Percentiles rank a stretch among this genome's conserved stretches.
Evolutionary conservation across 1,140 invertebrate species (phyloP).

Genomic region (Mycetomoellerius zeteki): DNA sequence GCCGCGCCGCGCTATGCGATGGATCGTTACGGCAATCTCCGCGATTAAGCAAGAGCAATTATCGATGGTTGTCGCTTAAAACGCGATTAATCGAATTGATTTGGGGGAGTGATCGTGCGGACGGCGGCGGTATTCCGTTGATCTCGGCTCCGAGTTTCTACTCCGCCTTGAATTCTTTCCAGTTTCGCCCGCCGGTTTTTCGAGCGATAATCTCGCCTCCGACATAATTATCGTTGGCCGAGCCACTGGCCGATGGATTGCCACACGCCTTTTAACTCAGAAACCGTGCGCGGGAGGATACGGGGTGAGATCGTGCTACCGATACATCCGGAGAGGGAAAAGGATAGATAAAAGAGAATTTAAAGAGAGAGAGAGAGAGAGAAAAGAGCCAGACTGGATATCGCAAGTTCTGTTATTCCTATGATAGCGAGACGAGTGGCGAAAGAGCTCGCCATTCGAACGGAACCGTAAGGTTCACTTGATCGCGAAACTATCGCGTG

Average conservation of each 20-base stretch:
- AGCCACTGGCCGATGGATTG: constrained; percentile 3
- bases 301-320: constrained; percentile 15
- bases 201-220: constrained; percentile 22
- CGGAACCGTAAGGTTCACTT: constrained; percentile 23
- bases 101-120: constrained; percentile 68
- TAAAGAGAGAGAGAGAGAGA: not conserved
- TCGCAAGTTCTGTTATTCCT: not conserved
- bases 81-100: constrained; percentile 81
- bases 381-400: not conserved
- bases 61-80: constrained; percentile 78
- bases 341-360: not conserved
- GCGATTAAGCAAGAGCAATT: constrained; percentile 81
- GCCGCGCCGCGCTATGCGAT: not conserved
- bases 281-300: constrained; percentile 5
- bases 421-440: constrained; percentile 11
- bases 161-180: constrained; percentile 34
- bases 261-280: not conserved
- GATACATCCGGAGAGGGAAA: not conserved
- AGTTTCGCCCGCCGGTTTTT: not conserved
- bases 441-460: constrained; percentile 26
- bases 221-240: constrained; percentile 26
- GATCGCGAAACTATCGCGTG: constrained; percentile 37
- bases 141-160: not conserved
- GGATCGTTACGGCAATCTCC: constrained; percentile 38
- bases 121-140: not conserved